Conservation (phyloP, 2,797 vertebrate genomes). For the Craterocephalus amniculus region DNA sequence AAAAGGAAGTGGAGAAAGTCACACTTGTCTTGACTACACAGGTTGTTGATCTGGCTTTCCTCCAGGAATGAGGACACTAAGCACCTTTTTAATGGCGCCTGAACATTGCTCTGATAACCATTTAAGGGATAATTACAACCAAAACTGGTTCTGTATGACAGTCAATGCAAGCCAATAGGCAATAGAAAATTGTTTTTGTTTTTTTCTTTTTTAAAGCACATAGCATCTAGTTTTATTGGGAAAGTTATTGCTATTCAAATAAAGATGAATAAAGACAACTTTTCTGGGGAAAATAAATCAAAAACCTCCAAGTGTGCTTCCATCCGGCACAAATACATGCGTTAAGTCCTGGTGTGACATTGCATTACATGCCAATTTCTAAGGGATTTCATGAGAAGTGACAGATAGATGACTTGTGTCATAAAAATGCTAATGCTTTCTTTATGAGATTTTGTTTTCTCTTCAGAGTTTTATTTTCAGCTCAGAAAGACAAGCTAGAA, state of each 20-base stretch:
- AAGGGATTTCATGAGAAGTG: constrained; percentile 47
- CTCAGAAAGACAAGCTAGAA: constrained; percentile 29
- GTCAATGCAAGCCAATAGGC: no score
- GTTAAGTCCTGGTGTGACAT: constrained; percentile 51
- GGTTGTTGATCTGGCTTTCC: constrained; percentile 39
- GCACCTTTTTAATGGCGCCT: constrained; percentile 39
- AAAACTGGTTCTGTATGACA: constrained; percentile 23
- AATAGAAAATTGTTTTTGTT: no score
- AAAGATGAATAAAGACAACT: constrained; percentile 30
- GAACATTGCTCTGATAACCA: constrained; percentile 52
- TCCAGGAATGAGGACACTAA: constrained; percentile 43
- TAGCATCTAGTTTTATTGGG: constrained; percentile 16
- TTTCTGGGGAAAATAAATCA: background rate
- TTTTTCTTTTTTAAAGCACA: no score
- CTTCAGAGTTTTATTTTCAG: constrained; percentile 21
- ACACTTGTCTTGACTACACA: constrained; percentile 27
- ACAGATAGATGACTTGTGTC: constrained; percentile 52
- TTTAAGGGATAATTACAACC: constrained; percentile 42
- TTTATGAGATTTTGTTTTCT: constrained; percentile 14
- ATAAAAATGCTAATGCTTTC: constrained; percentile 68
- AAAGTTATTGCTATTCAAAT: constrained; percentile 43
- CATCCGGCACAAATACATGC: constrained; percentile 32
- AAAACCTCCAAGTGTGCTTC: constrained; percentile 6
- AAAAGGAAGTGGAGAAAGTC: constrained; percentile 8
- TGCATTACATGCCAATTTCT: constrained; percentile 43